Percentiles rank a stretch among this genome's conserved stretches.
phyloP scores from a whole-genome alignment of 2,113 vertebrate species.

The Macaca mulatta region DNA sequence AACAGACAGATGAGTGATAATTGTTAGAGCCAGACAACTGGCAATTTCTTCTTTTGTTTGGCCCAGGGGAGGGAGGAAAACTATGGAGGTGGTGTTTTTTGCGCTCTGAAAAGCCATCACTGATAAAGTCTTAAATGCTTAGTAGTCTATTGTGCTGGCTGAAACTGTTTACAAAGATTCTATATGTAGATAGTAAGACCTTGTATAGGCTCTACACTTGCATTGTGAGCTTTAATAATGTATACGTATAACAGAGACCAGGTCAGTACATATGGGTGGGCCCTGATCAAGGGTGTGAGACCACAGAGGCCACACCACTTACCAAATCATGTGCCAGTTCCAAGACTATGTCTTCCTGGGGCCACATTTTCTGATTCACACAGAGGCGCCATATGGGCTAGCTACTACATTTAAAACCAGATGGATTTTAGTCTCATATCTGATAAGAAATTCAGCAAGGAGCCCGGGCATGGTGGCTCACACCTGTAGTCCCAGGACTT shows the following conservation, averaged over 20 bases:
- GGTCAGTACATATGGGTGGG: neutral
- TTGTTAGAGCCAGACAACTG: neutral
- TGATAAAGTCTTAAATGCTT: slow-evolving; percentile 43
- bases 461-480: neutral
- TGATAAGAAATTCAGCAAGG: slow-evolving; percentile 37
- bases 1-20: slow-evolving; percentile 26
- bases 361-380: neutral
- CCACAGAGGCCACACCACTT: neutral
- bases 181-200: neutral
- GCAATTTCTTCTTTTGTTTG: slow-evolving; percentile 31
- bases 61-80: neutral
- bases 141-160: slow-evolving; percentile 1
- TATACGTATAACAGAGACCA: neutral
- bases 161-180: slow-evolving; percentile 38
- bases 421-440: slow-evolving; percentile 32
- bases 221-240: slow-evolving; percentile 11
- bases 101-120: slow-evolving; percentile 53
- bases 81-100: neutral
- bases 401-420: neutral
- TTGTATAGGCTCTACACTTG: neutral
- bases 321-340: neutral
- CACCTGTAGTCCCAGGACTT: too few species aligned
- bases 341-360: slow-evolving; percentile 5
- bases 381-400: neutral
- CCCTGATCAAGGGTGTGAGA: neutral